Evolutionary conservation across 2,797 vertebrate species (phyloP).

Genomic region (Coranthus polyacanthus): DNA sequence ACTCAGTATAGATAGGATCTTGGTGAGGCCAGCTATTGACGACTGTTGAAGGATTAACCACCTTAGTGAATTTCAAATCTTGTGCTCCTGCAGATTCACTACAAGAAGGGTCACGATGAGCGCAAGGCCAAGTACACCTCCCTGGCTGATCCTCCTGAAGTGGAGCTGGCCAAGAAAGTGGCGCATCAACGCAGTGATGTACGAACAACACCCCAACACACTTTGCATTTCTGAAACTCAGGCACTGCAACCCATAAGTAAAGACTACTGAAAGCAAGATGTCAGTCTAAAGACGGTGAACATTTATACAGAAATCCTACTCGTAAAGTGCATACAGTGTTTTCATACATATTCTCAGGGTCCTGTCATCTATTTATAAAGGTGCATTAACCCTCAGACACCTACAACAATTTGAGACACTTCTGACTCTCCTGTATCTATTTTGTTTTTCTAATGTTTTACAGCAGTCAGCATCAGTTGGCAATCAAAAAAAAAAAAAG

Average conservation of each 20-base stretch:
- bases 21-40: slow-evolving; percentile 10
- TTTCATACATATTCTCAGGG: too few relatives aligned
- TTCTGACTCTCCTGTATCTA: too few relatives aligned
- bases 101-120: slow-evolving; percentile 94
- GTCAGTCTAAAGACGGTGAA: too few relatives aligned
- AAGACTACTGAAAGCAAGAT: too few relatives aligned
- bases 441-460: too few relatives aligned
- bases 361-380: too few relatives aligned
- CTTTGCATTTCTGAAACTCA: not conserved
- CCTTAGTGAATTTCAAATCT: slow-evolving; percentile 16
- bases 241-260: too few relatives aligned
- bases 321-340: not conserved
- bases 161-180: slow-evolving; percentile 92
- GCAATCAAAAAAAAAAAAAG: too few relatives aligned
- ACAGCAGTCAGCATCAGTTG: too few relatives aligned
- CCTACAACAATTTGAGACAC: too few relatives aligned
- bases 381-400: too few relatives aligned
- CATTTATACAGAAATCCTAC: not conserved
- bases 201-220: slow-evolving; percentile 69
- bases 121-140: slow-evolving; percentile 91
- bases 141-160: slow-evolving; percentile 91
- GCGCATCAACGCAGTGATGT: slow-evolving; percentile 93
- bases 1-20: slow-evolving; percentile 8
- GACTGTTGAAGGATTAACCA: slow-evolving; percentile 14
- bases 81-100: slow-evolving; percentile 85